Evolutionary conservation across 2,888 invertebrate species (phyloP).

Genomic region (Clistopyga incitator): DNA sequence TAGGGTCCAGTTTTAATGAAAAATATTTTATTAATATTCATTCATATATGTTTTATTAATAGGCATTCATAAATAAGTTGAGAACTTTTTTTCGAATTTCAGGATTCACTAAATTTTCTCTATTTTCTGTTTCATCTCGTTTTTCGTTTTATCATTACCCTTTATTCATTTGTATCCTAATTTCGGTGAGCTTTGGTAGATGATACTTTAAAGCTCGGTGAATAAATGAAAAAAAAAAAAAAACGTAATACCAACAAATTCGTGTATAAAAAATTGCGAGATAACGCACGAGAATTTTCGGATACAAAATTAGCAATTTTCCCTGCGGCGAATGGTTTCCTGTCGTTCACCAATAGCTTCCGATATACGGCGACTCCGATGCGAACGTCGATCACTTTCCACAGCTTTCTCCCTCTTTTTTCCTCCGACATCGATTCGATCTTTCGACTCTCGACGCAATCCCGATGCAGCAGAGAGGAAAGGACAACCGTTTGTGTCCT

Average conservation of each 20-base stretch:
- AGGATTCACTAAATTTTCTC: too few species aligned
- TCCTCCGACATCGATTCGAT: conserved; percentile 23
- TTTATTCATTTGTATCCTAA: too few species aligned
- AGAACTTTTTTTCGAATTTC: too few species aligned
- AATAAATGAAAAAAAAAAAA: too few species aligned
- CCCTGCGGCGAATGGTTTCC: not conserved
- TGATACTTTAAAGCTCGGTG: too few species aligned
- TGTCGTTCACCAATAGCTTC: not conserved
- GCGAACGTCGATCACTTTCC: conserved; percentile 6
- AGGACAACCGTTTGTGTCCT: conserved; percentile 34
- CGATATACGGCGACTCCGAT: not conserved
- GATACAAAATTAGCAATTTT: conserved; percentile 26
- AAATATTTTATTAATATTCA: too few species aligned
- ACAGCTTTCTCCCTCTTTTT: not conserved
- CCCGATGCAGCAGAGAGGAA: conserved; percentile 15
- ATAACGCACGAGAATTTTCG: not conserved
- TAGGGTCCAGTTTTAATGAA: too few species aligned
- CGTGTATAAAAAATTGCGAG: not conserved
- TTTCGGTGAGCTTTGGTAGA: too few species aligned
- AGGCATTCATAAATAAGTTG: too few species aligned
- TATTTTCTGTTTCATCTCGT: too few species aligned
- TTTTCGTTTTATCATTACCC: too few species aligned
- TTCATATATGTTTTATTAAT: too few species aligned
- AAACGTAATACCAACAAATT: not conserved
- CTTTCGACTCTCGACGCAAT: conserved; percentile 25